Conservation (phyloP, 1,140 invertebrate genomes). For the Drosophila melanogaster region Release_6_plus_ISO1_MT NT_037436.4:2515501-2516000, state of each 20-base stretch:
- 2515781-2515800: conserved; percentile 40
- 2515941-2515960: conserved; percentile 68
- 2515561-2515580: conserved; percentile 60
- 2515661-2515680: conserved; percentile 3
- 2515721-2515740: conserved; percentile 70
- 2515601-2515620: conserved; percentile 41
- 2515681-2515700: conserved; percentile 7
- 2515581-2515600: conserved; percentile 80
- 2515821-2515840: conserved; percentile 23
- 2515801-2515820: conserved; percentile 51
- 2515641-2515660: conserved; percentile 22
- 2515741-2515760: conserved; percentile 43
- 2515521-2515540: conserved; percentile 41
- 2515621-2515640: conserved; percentile 22
- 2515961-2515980: conserved; percentile 53
- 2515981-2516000: conserved; percentile 18
- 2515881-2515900: not conserved
- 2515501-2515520: not conserved
- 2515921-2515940: conserved; percentile 31
- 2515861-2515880: conserved; percentile 5
- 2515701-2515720: conserved; percentile 29
- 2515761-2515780: conserved; percentile 48
- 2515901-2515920: conserved; percentile 30
- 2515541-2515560: conserved; percentile 25
- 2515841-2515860: conserved; percentile 16